Evolutionary conservation across 2,888 invertebrate species (phyloP), one percentile per base, ranked within the genome.

Genomic region (Athalia rosae): DNA sequence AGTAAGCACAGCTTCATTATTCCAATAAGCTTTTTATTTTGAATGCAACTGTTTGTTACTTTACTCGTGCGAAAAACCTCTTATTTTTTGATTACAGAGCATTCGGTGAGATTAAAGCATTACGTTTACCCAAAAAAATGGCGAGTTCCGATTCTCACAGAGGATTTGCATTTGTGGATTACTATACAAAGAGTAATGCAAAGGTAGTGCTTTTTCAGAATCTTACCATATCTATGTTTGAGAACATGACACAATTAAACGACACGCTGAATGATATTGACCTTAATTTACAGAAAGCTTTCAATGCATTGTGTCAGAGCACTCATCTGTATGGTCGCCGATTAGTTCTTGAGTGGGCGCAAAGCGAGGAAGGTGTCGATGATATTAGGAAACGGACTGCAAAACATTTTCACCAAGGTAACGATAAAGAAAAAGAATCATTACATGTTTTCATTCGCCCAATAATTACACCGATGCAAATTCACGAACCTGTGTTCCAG

Each of bases 121-220:
- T 99, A 13, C 92, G 99, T 81, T 90, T 99, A 79, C 99, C 99
- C 0, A 96, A 95, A 88, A 99, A 99, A 91, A 91, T 97, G 87
- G 92, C 94, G 0, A 96, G 95, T 0, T 92, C 93, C 4, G 95
- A 95, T 77, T 93, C 94, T 82, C 99, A 99, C 90, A 93, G 99
- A 85, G 99, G 99, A 76, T 99, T 99, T 90, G 98, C 95, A 6
- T 99, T 99, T 89, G 95, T 99, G 4, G 99, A 99, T 89, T 99
- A 94, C 90, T 91, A 94, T 80, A 94, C 95, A 0, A 95, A 95
- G 87, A 94, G 95, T 81, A 98, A 98, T 90, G 99, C 99, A 0
- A 98, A 98, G 94, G 97, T 97, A 50, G 2, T 50, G 28, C 28
- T 50, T 11, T 50, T 11, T n/a, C 47, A 45, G 45, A 45, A 45